phyloP scores from a whole-genome alignment of 2,797 vertebrate species.

The Micropoecilia bifurca region DNA sequence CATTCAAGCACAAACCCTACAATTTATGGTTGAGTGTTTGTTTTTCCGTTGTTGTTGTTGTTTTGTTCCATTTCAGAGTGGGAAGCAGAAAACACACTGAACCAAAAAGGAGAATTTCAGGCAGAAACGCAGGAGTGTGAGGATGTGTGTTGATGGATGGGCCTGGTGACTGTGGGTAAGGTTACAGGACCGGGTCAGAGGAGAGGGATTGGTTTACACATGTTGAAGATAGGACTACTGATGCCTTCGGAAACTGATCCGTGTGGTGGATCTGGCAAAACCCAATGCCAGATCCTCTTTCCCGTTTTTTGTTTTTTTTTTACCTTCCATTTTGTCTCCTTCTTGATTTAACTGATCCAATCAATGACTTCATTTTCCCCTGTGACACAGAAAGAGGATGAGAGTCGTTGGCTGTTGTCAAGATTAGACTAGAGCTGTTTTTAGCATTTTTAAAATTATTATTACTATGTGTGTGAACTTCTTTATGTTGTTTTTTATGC shows the following conservation, averaged over 20 bases:
- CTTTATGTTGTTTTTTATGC: background rate
- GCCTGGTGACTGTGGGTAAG: slow-evolving; percentile 46
- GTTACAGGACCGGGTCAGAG: slow-evolving; percentile 56
- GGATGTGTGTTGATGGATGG: slow-evolving; percentile 28
- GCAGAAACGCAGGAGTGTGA: background rate
- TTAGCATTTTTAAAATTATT: background rate
- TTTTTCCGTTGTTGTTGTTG: too few relatives aligned
- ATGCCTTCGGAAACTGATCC: slow-evolving; percentile 60
- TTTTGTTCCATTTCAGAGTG: slow-evolving; percentile 28
- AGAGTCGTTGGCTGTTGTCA: background rate
- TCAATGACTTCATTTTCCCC: slow-evolving; percentile 43
- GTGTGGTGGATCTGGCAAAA: slow-evolving; percentile 24
- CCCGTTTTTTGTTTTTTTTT: background rate
- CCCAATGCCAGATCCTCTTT: slow-evolving; percentile 43
- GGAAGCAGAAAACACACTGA: slow-evolving; percentile 12
- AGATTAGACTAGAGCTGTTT: background rate
- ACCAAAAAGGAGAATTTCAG: background rate
- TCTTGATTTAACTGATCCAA: slow-evolving; percentile 22
- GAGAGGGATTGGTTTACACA: slow-evolving; percentile 66
- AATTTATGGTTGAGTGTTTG: slow-evolving; percentile 35
- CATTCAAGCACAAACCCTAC: slow-evolving; percentile 30
- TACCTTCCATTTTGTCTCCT: slow-evolving; percentile 13
- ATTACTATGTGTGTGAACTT: background rate
- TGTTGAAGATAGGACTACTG: slow-evolving; percentile 53
- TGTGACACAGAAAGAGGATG: slow-evolving; percentile 17